Base-by-base conservation (phyloP, 2,888 invertebrate species). In the Podotricha telesiphe region DNA sequence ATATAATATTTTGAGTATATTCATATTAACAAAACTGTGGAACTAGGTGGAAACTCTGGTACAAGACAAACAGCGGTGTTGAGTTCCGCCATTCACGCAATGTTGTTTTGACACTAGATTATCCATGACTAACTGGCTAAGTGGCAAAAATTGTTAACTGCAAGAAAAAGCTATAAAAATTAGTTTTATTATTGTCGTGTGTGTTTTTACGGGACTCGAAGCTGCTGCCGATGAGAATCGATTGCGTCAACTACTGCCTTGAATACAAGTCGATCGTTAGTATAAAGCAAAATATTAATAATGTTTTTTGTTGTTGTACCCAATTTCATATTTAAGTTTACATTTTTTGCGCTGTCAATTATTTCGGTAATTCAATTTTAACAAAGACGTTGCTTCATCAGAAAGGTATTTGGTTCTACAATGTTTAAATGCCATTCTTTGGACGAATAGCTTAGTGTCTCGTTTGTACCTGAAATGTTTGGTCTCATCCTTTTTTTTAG, bases 311-410 rank as follows among this genome's bases (percentile, higher is more conserved):
- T 34, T 28, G 1, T n/a, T 53, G 34, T 53, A 34, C 0, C n/a
- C 53, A 17, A 13, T 37, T 17, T 55, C 10, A 55, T 34, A 34
- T 37, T 19, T 37, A 11, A 34, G 7, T 55, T 53, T 50, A 28
- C 17, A 17, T 11, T 17, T 28, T 59, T 45, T 59, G 1, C 11
- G 59, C 45, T 45, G 22, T 59, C 22, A 59, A 59, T 59, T 20
- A 45, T 45, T 59, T n/a, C n/a, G 11, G 22, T 45, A 45, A 59
- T 22, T 45, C 20, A 45, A 45, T 45, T 45, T 59, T 59, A n/a
- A 11, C 22, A 45, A 45, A 17, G 11, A 28, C 20, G 45, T 45
- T 59, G 59, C 11, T 59, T 59, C n/a, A 42, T 59, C n/a, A 59
- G 28, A 22, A 3, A 45, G 45, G n/a, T 59, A 40, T 59, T 42